These are phyloP conservation scores for Callaeas wilsoni DNA, from an alignment of 2,113 vertebrate genomes.

Conservation along the genomic window DNA sequence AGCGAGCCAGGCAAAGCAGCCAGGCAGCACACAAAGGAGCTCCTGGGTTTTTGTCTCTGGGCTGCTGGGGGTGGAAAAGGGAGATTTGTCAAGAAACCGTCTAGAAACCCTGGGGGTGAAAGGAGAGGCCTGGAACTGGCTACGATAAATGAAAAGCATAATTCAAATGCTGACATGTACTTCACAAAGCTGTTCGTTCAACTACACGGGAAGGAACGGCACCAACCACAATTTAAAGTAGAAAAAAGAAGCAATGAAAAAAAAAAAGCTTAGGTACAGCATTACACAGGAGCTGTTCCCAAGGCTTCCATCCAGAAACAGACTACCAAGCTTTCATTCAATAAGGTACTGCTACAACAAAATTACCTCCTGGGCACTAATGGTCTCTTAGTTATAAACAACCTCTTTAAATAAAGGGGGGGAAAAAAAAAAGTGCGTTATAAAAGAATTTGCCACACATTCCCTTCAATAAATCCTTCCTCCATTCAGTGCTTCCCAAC, in stretches of 20 bases:
- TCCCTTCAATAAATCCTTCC: constrained; percentile 22
- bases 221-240: background rate
- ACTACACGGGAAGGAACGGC: background rate
- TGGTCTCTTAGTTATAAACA: constrained; percentile 20
- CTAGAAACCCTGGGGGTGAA: background rate
- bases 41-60: background rate
- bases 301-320: constrained; percentile 4
- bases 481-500: constrained; percentile 16
- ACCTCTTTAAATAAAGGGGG: background rate
- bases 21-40: background rate
- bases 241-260: background rate
- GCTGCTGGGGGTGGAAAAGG: background rate
- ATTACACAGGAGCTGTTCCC: background rate
- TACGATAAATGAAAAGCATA: constrained; percentile 6
- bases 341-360: background rate
- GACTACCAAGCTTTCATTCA: constrained; percentile 11
- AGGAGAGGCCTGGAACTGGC: background rate
- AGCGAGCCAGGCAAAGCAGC: background rate
- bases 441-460: background rate
- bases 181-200: background rate
- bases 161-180: background rate
- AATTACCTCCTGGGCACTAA: background rate
- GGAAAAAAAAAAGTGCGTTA: background rate
- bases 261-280: background rate
- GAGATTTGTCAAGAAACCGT: background rate